phyloP scores from a whole-genome alignment of 1,140 invertebrate genomes.

The Eueides isabella region DNA sequence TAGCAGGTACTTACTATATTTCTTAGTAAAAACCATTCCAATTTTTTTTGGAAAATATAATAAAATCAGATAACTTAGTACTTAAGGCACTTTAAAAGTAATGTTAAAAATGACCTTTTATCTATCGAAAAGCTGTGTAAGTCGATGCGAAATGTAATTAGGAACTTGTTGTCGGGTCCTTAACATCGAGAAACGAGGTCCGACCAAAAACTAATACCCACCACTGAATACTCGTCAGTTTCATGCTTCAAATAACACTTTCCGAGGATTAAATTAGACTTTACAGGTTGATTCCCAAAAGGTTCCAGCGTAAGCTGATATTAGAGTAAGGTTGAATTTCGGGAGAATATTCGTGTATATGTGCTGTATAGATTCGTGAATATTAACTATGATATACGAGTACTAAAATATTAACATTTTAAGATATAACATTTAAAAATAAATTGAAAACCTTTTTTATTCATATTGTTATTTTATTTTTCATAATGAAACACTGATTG shows the following conservation, averaged over 20 bases:
- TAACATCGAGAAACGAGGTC: not conserved
- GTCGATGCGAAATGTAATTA: slow-evolving; percentile 7
- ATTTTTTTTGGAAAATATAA: too few species aligned
- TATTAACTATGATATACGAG: not conserved
- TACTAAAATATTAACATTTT: too few species aligned
- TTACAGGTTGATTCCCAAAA: slow-evolving; percentile 11
- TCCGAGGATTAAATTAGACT: slow-evolving; percentile 7
- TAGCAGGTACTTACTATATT: too few species aligned
- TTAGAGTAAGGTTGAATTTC: not conserved
- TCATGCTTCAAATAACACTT: slow-evolving; percentile 12
- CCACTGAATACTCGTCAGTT: slow-evolving; percentile 3
- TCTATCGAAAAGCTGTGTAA: not conserved
- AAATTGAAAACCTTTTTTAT: too few species aligned
- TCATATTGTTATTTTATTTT: too few species aligned
- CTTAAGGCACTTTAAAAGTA: not conserved
- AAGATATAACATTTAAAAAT: too few species aligned
- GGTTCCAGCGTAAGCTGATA: slow-evolving; percentile 12
- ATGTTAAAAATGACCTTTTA: not conserved
- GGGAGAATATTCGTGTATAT: not conserved
- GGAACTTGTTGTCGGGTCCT: not conserved
- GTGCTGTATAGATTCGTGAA: not conserved
- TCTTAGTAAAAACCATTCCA: too few species aligned
- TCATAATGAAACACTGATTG: too few species aligned
- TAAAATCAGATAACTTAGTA: too few species aligned
- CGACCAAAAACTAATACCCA: slow-evolving; percentile 6